Percentiles rank a stretch among this genome's conserved stretches.
Conservation (phyloP, 2,888 invertebrate genomes). For the Drosophila paracracens region DNA sequence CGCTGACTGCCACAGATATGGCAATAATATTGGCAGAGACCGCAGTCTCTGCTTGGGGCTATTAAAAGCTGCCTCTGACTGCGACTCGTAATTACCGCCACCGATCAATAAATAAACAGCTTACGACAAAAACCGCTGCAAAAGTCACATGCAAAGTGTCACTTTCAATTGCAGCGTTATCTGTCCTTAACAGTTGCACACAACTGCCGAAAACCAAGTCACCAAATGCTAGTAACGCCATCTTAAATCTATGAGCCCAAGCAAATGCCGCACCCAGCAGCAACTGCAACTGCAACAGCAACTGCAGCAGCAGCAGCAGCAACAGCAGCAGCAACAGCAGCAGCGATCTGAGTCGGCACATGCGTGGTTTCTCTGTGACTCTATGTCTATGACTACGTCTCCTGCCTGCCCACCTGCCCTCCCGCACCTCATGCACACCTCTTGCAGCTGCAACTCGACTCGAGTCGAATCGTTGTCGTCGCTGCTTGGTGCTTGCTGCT, state of each 20-base stretch:
- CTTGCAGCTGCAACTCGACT: conserved; percentile 61
- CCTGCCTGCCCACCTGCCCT: conserved; percentile 5
- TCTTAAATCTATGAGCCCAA: conserved; percentile 48
- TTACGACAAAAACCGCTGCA: conserved; percentile 42
- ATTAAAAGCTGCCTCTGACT: conserved; percentile 41
- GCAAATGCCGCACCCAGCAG: conserved; percentile 70
- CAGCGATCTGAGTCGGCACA: conserved; percentile 48
- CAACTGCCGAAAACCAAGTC: conserved; percentile 64
- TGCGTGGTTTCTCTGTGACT: conserved; percentile 64
- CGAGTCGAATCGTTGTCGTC: conserved; percentile 37
- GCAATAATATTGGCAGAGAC: conserved; percentile 55
- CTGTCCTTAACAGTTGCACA: conserved; percentile 55
- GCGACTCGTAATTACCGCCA: conserved; percentile 62
- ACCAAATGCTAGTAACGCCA: conserved; percentile 65
- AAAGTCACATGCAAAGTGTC: conserved; percentile 47
- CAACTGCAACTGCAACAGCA: conserved; percentile 25
- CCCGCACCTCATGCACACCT: conserved; percentile 8
- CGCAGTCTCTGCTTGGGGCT: conserved; percentile 13
- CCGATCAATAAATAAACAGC: conserved; percentile 77
- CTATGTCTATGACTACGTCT: conserved; percentile 23
- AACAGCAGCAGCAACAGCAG: conserved; percentile 21
- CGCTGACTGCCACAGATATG: conserved; percentile 68
- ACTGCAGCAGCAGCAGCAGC: conserved; percentile 15
- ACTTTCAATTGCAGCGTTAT: conserved; percentile 57
- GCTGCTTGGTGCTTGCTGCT: conserved; percentile 30